Evolutionary conservation across 2,888 invertebrate genomes (phyloP).

Genomic region (Thelaira solivaga): DNA sequence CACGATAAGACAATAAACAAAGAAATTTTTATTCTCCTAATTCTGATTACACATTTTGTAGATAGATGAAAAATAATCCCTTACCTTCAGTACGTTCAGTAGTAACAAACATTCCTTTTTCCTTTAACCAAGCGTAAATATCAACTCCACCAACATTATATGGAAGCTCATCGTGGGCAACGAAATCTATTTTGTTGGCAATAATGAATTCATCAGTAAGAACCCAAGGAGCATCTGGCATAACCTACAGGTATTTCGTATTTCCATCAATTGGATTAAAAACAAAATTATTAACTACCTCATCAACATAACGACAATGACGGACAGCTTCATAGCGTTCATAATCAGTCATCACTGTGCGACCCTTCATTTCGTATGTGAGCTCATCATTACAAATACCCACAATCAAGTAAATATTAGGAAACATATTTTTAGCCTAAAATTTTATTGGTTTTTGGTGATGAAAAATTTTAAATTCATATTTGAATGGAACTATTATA

Average conservation of each 20-base stretch:
- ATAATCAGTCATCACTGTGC: constrained; percentile 96
- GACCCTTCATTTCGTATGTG: constrained; percentile 94
- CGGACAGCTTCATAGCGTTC: constrained; percentile 98
- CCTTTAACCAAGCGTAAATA: constrained; percentile 94
- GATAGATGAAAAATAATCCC: too few relatives aligned
- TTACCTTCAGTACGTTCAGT: constrained; percentile 94
- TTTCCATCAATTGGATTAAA: neutral
- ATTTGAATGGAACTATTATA: too few relatives aligned
- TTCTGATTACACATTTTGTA: too few relatives aligned
- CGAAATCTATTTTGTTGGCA: constrained; percentile 98
- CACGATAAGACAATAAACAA: too few relatives aligned
- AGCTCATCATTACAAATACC: constrained; percentile 96
- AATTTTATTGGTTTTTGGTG: neutral
- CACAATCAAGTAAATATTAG: constrained; percentile 97
- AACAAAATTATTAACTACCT: too few relatives aligned
- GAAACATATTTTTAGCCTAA: constrained; percentile 93
- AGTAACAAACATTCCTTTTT: constrained; percentile 96
- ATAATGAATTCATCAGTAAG: constrained; percentile 92
- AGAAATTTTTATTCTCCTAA: too few relatives aligned
- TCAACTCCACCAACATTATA: constrained; percentile 88
- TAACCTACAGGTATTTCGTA: constrained; percentile 78
- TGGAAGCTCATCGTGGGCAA: constrained; percentile 98
- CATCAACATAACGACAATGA: constrained; percentile 99
- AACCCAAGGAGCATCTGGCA: constrained; percentile 96
- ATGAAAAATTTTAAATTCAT: neutral